Conservation (phyloP, 2,797 vertebrate genomes). For the Gouania willdenowi region DNA sequence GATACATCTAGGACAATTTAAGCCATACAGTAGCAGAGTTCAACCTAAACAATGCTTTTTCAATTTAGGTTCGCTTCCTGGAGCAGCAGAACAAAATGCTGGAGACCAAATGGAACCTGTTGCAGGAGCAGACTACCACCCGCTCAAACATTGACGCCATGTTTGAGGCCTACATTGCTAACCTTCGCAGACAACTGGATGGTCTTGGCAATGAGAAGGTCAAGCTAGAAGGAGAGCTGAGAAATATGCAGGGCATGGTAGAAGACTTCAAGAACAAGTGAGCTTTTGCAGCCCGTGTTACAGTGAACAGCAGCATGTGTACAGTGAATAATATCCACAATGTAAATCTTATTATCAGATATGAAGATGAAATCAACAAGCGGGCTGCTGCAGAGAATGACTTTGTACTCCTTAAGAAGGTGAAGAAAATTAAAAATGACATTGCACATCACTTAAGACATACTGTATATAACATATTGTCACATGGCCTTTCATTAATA, state of each 20-base stretch:
- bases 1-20: no score
- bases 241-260: conserved; percentile 73
- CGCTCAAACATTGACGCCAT: conserved; percentile 71
- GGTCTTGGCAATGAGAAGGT: conserved; percentile 73
- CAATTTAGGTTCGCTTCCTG: conserved; percentile 71
- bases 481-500: neutral
- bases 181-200: conserved; percentile 77
- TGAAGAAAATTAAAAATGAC: no score
- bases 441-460: no score
- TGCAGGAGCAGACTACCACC: conserved; percentile 78
- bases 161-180: conserved; percentile 74
- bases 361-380: conserved; percentile 96
- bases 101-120: conserved; percentile 77
- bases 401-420: conserved; percentile 96
- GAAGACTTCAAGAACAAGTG: conserved; percentile 80
- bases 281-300: conserved; percentile 5
- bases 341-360: conserved; percentile 64
- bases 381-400: conserved; percentile 88
- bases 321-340: no score
- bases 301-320: neutral
- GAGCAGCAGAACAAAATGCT: no score
- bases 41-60: conserved; percentile 7
- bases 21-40: no score
- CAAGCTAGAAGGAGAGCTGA: conserved; percentile 75
- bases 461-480: no score